Percentiles rank a stretch among this genome's conserved stretches.
Conservation (phyloP, 1,140 invertebrate genomes). For the Melanaphis sacchari region DNA sequence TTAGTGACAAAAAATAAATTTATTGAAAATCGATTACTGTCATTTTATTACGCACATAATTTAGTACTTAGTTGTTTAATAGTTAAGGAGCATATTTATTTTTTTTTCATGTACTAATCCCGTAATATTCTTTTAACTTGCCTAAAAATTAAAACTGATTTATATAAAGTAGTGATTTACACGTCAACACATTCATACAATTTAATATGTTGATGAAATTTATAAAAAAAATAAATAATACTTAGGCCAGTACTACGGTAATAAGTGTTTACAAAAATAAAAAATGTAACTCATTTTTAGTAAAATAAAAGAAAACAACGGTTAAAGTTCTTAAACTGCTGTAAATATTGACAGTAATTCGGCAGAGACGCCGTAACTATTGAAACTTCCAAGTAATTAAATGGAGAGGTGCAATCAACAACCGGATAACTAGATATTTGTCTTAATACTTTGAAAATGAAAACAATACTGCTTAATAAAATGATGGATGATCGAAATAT, state of each 20-base stretch:
- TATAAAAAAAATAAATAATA: not conserved
- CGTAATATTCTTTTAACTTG: no score
- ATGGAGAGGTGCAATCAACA: constrained; percentile 18
- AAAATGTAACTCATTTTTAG: not conserved
- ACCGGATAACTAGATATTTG: not conserved
- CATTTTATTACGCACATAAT: not conserved
- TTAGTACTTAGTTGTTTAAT: not conserved
- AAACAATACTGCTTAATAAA: constrained; percentile 26
- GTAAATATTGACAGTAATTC: constrained; percentile 45
- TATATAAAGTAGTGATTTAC: not conserved
- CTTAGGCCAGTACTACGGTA: not conserved
- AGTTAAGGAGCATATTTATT: not conserved
- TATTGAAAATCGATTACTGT: constrained; percentile 17
- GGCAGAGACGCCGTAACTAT: not conserved
- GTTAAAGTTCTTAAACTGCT: not conserved
- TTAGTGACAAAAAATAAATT: not conserved
- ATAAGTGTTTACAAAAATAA: not conserved
- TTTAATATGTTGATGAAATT: not conserved
- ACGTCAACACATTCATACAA: not conserved
- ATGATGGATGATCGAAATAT: constrained; percentile 35
- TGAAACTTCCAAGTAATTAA: constrained; percentile 40
- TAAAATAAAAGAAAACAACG: not conserved
- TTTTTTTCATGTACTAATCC: not conserved
- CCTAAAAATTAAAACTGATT: not conserved
- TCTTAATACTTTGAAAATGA: not conserved